Evolutionary conservation across 1,140 invertebrate species (phyloP).

Genomic region (Solenopsis fugax): DNA sequence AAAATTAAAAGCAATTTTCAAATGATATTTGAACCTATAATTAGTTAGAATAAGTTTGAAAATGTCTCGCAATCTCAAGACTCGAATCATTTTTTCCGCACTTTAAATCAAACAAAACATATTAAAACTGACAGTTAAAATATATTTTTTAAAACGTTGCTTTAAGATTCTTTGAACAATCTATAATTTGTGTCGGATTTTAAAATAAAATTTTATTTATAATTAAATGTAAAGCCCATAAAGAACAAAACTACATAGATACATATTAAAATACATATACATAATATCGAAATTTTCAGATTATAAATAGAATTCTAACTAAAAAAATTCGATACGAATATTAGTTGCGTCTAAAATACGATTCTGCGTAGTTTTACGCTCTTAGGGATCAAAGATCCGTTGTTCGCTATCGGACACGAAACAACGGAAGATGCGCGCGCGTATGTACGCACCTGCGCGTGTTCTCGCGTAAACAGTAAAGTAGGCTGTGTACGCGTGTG

Average conservation of each 20-base stretch:
- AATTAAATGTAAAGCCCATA: background rate
- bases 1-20: background rate
- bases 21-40: background rate
- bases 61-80: background rate
- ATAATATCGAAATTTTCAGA: background rate
- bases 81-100: background rate
- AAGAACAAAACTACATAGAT: background rate
- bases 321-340: background rate
- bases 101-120: background rate
- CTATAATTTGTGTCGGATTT: background rate
- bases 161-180: background rate
- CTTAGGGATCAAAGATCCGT: background rate
- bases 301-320: background rate
- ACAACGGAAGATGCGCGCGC: background rate
- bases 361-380: background rate
- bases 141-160: background rate
- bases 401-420: constrained; percentile 8
- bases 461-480: constrained; percentile 67
- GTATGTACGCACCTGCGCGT: constrained; percentile 67
- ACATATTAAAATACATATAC: background rate
- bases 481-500: constrained; percentile 61
- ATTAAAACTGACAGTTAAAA: background rate
- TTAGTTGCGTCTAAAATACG: background rate
- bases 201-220: background rate
- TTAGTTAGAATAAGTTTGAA: background rate